Conservation (phyloP, 2,797 vertebrate species). For the Melanotaenia maccullochi region DNA sequence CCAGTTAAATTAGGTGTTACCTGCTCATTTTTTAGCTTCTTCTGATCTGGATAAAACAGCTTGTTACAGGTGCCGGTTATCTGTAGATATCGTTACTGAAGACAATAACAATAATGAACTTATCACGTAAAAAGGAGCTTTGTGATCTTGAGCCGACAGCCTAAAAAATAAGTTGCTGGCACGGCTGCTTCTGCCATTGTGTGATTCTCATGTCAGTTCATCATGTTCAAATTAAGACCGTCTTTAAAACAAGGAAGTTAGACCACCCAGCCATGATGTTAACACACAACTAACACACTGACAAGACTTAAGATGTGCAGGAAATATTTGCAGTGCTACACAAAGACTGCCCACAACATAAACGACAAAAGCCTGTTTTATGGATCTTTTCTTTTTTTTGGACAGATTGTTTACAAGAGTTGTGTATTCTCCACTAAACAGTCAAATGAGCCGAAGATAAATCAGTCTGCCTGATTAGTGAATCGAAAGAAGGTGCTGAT, state of each 20-base stretch:
- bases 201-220: not conserved
- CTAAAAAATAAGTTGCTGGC: too few species aligned
- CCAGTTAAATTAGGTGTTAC: too few species aligned
- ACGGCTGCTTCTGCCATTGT: not conserved
- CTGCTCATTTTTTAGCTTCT: too few species aligned
- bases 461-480: slow-evolving; percentile 52
- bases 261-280: not conserved
- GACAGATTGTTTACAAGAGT: slow-evolving; percentile 23
- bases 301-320: too few species aligned
- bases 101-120: too few species aligned
- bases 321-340: too few species aligned
- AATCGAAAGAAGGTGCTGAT: slow-evolving; percentile 38
- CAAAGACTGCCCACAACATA: not conserved
- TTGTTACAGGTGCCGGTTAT: too few species aligned
- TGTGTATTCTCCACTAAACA: slow-evolving; percentile 25
- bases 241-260: not conserved
- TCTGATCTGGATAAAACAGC: too few species aligned
- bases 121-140: too few species aligned
- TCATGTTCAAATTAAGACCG: not conserved
- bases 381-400: not conserved
- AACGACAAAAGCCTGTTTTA: not conserved
- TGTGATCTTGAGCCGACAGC: too few species aligned
- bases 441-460: slow-evolving; percentile 38
- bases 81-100: too few species aligned
- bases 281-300: too few species aligned